Percentiles rank a stretch among this genome's conserved stretches.
Conservation (phyloP, 2,797 vertebrate genomes). For the Rhinichthys osculus region DNA sequence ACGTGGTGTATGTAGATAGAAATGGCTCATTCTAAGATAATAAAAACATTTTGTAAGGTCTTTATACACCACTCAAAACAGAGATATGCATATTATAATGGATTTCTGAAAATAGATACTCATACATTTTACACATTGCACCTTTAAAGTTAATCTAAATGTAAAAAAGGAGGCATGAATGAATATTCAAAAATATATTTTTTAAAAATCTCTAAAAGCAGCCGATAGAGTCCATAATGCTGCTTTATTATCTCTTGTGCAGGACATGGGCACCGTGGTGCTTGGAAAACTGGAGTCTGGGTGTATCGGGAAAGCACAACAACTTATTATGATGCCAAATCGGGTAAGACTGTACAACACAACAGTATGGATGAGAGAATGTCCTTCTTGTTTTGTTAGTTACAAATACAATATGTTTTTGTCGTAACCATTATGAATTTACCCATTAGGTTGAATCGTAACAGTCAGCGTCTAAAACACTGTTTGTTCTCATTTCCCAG, state of each 20-base stretch:
- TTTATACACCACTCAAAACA: no score
- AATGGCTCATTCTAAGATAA: no score
- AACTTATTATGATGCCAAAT: slow-evolving; percentile 99
- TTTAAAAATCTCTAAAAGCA: not conserved
- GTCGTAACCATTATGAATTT: not conserved
- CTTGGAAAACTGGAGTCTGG: slow-evolving; percentile 98
- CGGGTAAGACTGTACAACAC: slow-evolving; percentile 81
- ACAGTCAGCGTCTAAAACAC: not conserved
- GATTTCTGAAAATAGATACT: no score
- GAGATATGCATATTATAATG: no score
- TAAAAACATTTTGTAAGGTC: no score
- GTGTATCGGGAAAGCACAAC: slow-evolving; percentile 95
- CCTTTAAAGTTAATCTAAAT: not conserved
- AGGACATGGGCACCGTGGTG: slow-evolving; percentile 99
- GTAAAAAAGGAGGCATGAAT: not conserved
- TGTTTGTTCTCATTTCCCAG: slow-evolving; percentile 68
- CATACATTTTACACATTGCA: no score
- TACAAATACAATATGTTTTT: not conserved
- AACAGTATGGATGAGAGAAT: not conserved
- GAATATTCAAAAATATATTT: not conserved
- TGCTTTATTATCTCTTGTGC: slow-evolving; percentile 46
- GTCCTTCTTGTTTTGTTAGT: not conserved
- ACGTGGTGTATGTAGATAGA: no score
- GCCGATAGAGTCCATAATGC: not conserved
- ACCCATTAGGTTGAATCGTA: not conserved